Evolutionary conservation across 2,888 invertebrate species (phyloP).

Genomic region (Drosophila picticornis): DNA sequence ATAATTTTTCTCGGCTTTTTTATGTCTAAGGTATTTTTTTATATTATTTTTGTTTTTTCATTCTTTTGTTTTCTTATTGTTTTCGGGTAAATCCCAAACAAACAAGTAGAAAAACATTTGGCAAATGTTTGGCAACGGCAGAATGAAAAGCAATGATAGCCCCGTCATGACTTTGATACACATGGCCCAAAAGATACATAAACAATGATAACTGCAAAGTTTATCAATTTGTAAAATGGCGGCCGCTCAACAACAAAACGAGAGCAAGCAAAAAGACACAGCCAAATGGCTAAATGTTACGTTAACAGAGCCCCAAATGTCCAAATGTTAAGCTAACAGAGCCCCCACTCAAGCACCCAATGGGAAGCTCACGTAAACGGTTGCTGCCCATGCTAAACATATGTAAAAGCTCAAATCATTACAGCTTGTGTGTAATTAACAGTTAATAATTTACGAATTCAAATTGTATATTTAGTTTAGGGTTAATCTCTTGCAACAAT

Average conservation of each 20-base stretch:
- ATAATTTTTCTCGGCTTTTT: slow-evolving; percentile 71
- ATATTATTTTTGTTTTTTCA: slow-evolving; percentile 6
- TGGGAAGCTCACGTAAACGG: slow-evolving; percentile 34
- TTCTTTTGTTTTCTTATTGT: slow-evolving; percentile 32
- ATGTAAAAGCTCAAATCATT: slow-evolving; percentile 31
- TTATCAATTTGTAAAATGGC: slow-evolving; percentile 79
- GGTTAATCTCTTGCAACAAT: not conserved
- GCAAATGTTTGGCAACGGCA: slow-evolving; percentile 52
- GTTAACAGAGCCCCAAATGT: not conserved
- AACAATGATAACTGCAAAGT: slow-evolving; percentile 77
- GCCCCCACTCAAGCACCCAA: slow-evolving; percentile 3
- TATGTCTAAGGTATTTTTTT: slow-evolving; percentile 32
- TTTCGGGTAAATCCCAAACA: slow-evolving; percentile 69
- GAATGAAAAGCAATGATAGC: slow-evolving; percentile 48
- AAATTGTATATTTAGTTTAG: not conserved
- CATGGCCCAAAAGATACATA: slow-evolving; percentile 67
- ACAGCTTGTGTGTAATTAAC: slow-evolving; percentile 5
- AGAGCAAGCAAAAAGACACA: slow-evolving; percentile 3
- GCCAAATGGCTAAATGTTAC: not conserved
- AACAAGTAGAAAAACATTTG: slow-evolving; percentile 58
- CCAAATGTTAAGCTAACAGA: slow-evolving; percentile 30
- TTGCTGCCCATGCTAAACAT: slow-evolving; percentile 39
- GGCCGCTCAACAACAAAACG: slow-evolving; percentile 29
- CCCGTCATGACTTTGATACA: slow-evolving; percentile 51
- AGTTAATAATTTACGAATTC: not conserved